These are phyloP conservation scores for Amphiprion percula DNA, from an alignment of 2,113 vertebrate genomes.

Conservation along the genomic window DNA sequence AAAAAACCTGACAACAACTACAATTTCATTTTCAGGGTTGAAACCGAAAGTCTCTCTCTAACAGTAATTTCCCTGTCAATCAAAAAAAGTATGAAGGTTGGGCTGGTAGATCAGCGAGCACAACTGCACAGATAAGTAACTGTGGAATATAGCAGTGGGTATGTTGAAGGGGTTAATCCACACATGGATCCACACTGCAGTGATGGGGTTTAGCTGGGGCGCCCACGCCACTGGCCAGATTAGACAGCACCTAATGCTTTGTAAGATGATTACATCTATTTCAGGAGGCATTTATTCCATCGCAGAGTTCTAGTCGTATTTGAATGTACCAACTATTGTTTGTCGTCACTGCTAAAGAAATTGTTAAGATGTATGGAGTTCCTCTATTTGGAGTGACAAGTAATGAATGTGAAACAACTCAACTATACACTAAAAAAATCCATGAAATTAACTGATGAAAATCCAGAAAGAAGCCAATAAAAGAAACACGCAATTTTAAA, in stretches of 20 bases:
- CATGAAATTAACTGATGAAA: no score
- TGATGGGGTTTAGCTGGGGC: constrained; percentile 80
- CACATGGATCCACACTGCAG: constrained; percentile 57
- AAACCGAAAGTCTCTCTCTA: no score
- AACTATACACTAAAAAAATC: no score
- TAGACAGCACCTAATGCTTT: constrained; percentile 89
- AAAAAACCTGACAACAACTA: no score
- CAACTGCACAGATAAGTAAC: constrained; percentile 32
- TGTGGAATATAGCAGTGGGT: constrained; percentile 21
- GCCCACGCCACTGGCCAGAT: constrained; percentile 80
- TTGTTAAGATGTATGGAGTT: background rate
- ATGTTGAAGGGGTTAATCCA: constrained; percentile 75
- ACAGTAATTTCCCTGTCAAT: constrained; percentile 4
- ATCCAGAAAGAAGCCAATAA: no score
- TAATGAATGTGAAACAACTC: background rate
- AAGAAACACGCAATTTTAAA: no score
- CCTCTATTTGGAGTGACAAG: no score
- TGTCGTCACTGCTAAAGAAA: background rate
- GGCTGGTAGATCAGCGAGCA: constrained; percentile 23
- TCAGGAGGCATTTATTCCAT: constrained; percentile 87
- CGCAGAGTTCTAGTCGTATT: constrained; percentile 72
- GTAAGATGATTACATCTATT: constrained; percentile 95
- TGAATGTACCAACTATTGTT: constrained; percentile 64
- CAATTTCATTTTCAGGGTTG: no score
- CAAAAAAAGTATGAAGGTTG: background rate